Evolutionary conservation across 2,797 vertebrate genomes (phyloP), one percentile per base, ranked within the genome.

Genomic region (Spinibarbus caldwelli): DNA sequence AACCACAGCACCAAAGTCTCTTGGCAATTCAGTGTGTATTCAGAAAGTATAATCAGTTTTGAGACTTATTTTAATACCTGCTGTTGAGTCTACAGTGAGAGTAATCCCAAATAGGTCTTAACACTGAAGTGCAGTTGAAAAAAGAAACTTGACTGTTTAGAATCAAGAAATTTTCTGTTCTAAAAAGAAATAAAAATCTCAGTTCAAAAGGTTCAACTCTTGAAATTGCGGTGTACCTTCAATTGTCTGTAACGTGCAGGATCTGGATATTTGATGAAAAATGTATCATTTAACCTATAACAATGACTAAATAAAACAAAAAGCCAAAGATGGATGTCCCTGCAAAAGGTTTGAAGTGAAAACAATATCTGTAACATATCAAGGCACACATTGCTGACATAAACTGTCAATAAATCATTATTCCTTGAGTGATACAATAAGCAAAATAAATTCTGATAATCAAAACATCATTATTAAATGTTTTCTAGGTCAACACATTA

Each of bases 151-250:
- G 84, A 66, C 64, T 23, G 9, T 78, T 21, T 38, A 68, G 34
- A 78, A 52, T 80, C 34, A 83, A 85, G 29, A 41, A 19, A 49
- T 81, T 34, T 17, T 64, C 14, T 71, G 29, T 57, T 41, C 77
- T 83, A 82, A 76, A 92, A 81, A 90, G 85, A 84, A 89, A 89
- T 90, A 87, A 90, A 90, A 90, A 86, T 87, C 34, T 90, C 86
- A 84, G 15, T 92, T 87, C 91, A 86, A 76, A 90, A 90, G 83
- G 81, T 89, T 83, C 89, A 91, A 89, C 88, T 91, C 87, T 91
- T 91, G 86, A 92, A 92, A 93, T 88, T 77, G 90, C 86, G 81
- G 83, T 88, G 90, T 95, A 95, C 95, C 95, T 96, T 93, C 77
- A 88, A 88, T 91, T 92, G 90, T 86, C 90, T 89, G 90, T 88